Percentiles rank a stretch among this genome's conserved stretches.
Evolutionary conservation across 2,113 vertebrate genomes (phyloP).

Genomic region (Asarcornis scutulata): DNA sequence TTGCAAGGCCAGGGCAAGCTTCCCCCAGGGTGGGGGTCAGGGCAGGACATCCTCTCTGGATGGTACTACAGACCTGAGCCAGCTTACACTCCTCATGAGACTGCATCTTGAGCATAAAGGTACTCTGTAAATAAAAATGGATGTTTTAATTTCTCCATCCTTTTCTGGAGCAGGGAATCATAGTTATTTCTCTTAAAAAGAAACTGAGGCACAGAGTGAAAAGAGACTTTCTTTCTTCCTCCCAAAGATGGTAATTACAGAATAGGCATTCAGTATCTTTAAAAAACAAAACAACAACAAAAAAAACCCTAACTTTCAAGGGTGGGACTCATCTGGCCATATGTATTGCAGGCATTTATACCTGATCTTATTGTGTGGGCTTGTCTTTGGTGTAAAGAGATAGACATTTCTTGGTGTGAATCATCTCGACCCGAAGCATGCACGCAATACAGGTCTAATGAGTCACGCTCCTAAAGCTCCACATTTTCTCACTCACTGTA

Average conservation of each 20-base stretch:
- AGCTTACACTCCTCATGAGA: neutral
- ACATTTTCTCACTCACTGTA: neutral
- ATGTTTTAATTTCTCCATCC: neutral
- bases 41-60: neutral
- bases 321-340: neutral
- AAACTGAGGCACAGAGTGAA: neutral
- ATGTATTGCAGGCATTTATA: neutral
- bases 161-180: neutral
- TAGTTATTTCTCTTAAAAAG: neutral
- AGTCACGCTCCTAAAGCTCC: neutral
- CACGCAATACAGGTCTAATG: neutral
- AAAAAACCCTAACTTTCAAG: neutral
- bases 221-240: neutral
- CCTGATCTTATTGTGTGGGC: neutral
- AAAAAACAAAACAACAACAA: too few relatives aligned
- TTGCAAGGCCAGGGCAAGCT: neutral
- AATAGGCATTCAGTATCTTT: neutral
- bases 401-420: slow-evolving; percentile 5
- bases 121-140: neutral
- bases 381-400: slow-evolving; percentile 1
- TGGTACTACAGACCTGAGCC: neutral
- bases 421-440: slow-evolving; percentile 8
- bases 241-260: neutral
- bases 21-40: neutral
- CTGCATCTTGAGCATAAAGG: neutral